These are phyloP conservation scores for Pomatorhinus ruficollis DNA, from an alignment of 2,113 vertebrate genomes.

Conservation along the genomic window DNA sequence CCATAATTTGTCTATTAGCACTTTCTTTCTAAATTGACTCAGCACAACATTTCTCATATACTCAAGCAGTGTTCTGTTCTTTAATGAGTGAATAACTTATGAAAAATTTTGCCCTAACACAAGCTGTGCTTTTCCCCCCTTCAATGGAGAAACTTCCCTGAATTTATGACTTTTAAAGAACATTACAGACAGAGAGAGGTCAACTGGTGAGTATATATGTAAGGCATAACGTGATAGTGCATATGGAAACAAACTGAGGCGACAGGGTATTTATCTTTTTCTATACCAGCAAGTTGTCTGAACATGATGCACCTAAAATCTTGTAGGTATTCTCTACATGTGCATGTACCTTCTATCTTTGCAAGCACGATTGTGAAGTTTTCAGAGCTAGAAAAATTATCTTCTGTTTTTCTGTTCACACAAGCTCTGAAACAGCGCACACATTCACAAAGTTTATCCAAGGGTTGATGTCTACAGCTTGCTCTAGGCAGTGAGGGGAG, in stretches of 20 bases:
- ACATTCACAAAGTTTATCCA: background rate
- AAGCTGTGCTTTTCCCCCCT: rapidly evolving
- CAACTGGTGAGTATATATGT: background rate
- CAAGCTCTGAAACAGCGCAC: background rate
- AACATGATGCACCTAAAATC: background rate
- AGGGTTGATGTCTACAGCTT: background rate
- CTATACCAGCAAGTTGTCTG: background rate
- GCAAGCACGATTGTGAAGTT: background rate
- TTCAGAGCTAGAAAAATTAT: background rate
- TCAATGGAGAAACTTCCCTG: background rate
- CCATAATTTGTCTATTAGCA: background rate
- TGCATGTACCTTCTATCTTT: background rate
- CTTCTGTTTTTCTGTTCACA: background rate
- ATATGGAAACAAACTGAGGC: background rate
- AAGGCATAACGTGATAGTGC: background rate
- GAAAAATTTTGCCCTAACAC: background rate
- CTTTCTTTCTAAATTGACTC: background rate
- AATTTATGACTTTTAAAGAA: background rate
- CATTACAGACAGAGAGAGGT: background rate
- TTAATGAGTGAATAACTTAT: background rate
- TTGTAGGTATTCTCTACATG: background rate
- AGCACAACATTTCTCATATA: background rate
- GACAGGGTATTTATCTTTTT: background rate
- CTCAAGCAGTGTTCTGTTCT: background rate
- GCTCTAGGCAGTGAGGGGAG: background rate